Evolutionary conservation across 2,797 vertebrate species (phyloP).

Genomic region (Tenualosa thibaudeaui): DNA sequence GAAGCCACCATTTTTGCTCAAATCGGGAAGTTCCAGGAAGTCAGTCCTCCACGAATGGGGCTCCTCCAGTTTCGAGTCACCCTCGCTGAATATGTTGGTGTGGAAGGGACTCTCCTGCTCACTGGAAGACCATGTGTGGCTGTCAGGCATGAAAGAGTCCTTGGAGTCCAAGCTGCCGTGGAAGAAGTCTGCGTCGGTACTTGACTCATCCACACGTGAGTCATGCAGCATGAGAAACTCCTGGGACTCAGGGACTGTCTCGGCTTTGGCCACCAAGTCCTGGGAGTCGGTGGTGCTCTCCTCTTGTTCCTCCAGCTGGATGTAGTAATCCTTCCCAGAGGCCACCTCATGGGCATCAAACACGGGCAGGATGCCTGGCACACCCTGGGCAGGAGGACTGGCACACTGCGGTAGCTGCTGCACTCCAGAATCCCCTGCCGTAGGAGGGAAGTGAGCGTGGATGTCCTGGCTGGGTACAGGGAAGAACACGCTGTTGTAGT

Average conservation of each 20-base stretch:
- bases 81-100: conserved; percentile 79
- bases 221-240: conserved; percentile 80
- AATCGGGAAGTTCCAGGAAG: conserved; percentile 79
- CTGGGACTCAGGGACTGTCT: conserved; percentile 62
- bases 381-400: conserved; percentile 64
- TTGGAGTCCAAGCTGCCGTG: conserved; percentile 83
- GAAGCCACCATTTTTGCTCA: conserved; percentile 44
- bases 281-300: conserved; percentile 75
- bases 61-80: conserved; percentile 75
- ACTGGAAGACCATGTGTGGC: conserved; percentile 74
- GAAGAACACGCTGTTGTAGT: conserved; percentile 95
- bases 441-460: conserved; percentile 81
- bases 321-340: conserved; percentile 89
- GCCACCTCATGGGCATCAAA: conserved; percentile 89
- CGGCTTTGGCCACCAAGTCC: conserved; percentile 62
- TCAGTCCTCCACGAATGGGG: conserved; percentile 69
- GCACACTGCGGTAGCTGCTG: conserved; percentile 49
- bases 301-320: conserved; percentile 90
- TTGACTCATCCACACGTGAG: conserved; percentile 84
- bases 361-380: conserved; percentile 88
- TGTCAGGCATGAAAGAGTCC: conserved; percentile 79
- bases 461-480: conserved; percentile 87
- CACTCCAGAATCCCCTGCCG: conserved; percentile 63
- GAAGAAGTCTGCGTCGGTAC: conserved; percentile 87
- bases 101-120: conserved; percentile 86